phyloP scores from a whole-genome alignment of 2,797 vertebrate genomes.

The Pseudochirops cupreus region DNA sequence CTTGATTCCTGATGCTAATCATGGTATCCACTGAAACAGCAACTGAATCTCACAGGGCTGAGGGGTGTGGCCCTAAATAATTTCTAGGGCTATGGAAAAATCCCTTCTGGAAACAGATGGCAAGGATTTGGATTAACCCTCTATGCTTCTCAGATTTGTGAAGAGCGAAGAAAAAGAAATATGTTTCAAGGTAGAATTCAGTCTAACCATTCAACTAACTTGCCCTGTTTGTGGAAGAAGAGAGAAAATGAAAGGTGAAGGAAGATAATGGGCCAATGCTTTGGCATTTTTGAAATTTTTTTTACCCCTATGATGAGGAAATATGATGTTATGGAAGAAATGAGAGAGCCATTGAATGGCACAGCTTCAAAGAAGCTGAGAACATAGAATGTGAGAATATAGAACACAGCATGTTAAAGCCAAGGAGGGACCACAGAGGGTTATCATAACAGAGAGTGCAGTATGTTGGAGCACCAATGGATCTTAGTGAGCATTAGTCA shows the following conservation, averaged over 20 bases:
- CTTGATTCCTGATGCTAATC: neutral
- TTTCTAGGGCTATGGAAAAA: neutral
- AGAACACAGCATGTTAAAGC: neutral
- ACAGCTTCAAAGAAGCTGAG: too few relatives aligned
- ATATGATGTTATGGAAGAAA: neutral
- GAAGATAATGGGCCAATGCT: neutral
- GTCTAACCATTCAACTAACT: neutral
- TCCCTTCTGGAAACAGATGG: neutral
- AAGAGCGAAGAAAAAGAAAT: neutral
- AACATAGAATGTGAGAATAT: neutral
- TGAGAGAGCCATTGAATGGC: neutral
- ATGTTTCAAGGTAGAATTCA: neutral
- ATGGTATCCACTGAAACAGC: neutral
- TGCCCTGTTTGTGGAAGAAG: neutral
- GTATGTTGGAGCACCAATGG: neutral
- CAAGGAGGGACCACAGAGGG: neutral
- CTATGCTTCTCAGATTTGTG: neutral
- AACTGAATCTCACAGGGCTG: neutral
- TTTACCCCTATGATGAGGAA: neutral
- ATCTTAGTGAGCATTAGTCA: neutral
- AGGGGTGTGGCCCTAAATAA: neutral
- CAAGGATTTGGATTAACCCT: neutral
- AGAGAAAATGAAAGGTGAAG: neutral
- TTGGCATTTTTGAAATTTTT: neutral
- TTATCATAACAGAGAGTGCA: neutral